A percentile compares a stretch with the other conserved stretches of the same genome.
phyloP scores from a whole-genome alignment of 2,113 vertebrate genomes.

The Conger conger region DNA sequence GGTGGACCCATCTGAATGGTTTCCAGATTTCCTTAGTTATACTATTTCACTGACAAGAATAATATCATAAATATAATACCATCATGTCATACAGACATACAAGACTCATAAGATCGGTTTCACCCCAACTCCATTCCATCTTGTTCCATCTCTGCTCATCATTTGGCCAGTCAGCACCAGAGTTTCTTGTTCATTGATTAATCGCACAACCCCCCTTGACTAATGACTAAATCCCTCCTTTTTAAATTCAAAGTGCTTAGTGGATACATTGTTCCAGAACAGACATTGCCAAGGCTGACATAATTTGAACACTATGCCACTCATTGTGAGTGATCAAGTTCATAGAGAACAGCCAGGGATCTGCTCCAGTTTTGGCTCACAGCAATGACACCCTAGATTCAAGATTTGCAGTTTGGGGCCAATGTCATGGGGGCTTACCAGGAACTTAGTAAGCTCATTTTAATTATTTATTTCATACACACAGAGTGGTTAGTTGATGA shows the following conservation, averaged over 20 bases:
- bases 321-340: neutral
- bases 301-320: neutral
- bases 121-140: neutral
- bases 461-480: neutral
- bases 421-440: neutral
- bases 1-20: neutral
- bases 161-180: neutral
- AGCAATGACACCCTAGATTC: neutral
- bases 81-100: neutral
- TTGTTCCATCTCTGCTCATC: neutral
- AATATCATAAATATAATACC: neutral
- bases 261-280: neutral
- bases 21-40: too few species aligned
- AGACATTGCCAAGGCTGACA: neutral
- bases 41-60: neutral
- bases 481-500: neutral
- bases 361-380: neutral
- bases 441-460: neutral
- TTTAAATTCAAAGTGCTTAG: slow-evolving; percentile 9
- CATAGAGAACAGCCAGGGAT: neutral
- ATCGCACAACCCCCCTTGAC: neutral
- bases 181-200: neutral
- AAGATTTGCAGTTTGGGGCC: neutral
- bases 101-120: neutral
- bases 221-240: slow-evolving; percentile 9